These are phyloP conservation scores for Sesia apiformis DNA, from an alignment of 2,888 invertebrate species.

Conservation along the genomic window DNA sequence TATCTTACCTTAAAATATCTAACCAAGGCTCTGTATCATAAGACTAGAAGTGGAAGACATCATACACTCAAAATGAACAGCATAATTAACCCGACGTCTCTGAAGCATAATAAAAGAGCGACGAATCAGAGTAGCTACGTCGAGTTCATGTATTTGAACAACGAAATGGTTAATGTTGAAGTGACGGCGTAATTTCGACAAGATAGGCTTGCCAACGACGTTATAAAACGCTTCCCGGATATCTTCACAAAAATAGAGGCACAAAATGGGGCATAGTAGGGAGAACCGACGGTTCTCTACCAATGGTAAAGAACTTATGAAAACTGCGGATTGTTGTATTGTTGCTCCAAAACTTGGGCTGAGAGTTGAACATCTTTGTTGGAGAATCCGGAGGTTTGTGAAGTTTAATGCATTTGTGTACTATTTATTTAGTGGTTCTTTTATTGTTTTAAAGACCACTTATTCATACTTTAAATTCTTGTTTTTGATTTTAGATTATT, in stretches of 20 bases:
- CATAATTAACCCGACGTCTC: no score
- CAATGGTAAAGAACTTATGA: background rate
- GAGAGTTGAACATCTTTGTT: background rate
- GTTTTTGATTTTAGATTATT: no score
- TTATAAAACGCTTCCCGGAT: constrained; percentile 28
- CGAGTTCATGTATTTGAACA: background rate
- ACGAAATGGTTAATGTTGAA: constrained; percentile 10
- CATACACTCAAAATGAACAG: no score
- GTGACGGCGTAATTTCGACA: constrained; percentile 23
- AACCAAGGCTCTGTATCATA: no score
- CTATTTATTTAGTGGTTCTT: background rate
- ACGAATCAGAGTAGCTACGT: no score
- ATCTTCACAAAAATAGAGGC: constrained; percentile 20
- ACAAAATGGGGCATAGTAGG: constrained; percentile 11
- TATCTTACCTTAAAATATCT: no score
- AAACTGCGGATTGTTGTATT: background rate
- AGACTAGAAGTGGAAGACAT: no score
- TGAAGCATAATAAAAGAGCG: no score
- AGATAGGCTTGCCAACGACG: constrained; percentile 30
- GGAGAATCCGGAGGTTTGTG: background rate
- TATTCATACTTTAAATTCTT: no score
- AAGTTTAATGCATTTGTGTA: background rate
- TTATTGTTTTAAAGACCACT: background rate
- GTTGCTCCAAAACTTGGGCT: background rate
- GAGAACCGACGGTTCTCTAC: background rate